Percentiles rank a stretch among this genome's conserved stretches.
phyloP scores from a whole-genome alignment of 2,888 invertebrate species.

The Carpatolechia fugitivella region DNA sequence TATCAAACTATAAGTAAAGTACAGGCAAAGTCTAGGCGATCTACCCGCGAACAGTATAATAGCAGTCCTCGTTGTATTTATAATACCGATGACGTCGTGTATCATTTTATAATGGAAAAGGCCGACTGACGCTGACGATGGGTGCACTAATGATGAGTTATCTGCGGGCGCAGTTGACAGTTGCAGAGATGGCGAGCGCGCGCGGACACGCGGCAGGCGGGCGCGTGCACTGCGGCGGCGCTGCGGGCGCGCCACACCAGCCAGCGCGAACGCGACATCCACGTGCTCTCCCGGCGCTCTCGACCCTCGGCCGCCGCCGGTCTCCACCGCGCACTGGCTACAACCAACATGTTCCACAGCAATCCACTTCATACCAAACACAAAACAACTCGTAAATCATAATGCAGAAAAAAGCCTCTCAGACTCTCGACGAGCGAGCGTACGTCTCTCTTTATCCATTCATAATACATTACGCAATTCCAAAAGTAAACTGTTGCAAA shows the following conservation, averaged over 20 bases:
- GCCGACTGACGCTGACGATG: too few species aligned
- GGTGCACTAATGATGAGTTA: too few species aligned
- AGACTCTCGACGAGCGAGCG: not conserved
- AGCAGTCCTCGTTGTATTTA: too few species aligned
- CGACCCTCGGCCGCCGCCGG: conserved; percentile 23
- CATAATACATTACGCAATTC: conserved; percentile 12
- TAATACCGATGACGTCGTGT: too few species aligned
- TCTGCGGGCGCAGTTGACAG: conserved; percentile 46
- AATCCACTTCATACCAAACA: not conserved
- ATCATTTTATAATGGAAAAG: too few species aligned
- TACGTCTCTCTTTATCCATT: not conserved
- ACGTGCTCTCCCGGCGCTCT: conserved; percentile 19
- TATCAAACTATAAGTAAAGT: too few species aligned
- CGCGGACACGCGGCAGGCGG: conserved; percentile 55
- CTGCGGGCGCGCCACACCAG: conserved; percentile 49
- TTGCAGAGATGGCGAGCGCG: conserved; percentile 49
- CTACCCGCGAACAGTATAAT: too few species aligned
- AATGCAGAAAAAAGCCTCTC: not conserved
- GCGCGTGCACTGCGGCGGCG: conserved; percentile 52
- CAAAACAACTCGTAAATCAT: not conserved
- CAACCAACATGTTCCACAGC: conserved; percentile 37
- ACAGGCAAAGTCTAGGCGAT: too few species aligned
- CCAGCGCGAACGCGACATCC: conserved; percentile 42
- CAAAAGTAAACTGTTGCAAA: conserved; percentile 14
- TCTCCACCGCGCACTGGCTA: not conserved